A percentile compares a stretch with the other conserved stretches of the same genome.
Evolutionary conservation across 1,140 invertebrate species (phyloP).

Genomic region (Drosophila takahashii): DNA sequence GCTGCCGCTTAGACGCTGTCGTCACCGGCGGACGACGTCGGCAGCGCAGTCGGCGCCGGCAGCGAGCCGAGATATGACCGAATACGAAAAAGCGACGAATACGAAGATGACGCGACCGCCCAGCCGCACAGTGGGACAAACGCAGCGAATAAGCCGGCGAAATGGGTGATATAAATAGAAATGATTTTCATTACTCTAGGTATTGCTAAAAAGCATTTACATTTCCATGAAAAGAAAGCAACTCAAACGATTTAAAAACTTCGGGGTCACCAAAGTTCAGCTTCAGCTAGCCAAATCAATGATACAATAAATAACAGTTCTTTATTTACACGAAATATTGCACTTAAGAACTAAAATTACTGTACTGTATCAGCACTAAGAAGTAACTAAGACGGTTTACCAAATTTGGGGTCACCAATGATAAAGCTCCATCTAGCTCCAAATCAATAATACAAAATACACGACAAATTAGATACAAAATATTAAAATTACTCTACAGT

Average conservation of each 20-base stretch:
- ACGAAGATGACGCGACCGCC: slow-evolving; percentile 64
- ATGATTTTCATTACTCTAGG: neutral
- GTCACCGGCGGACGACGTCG: slow-evolving; percentile 26
- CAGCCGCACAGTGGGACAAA: slow-evolving; percentile 22
- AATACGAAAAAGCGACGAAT: slow-evolving; percentile 64
- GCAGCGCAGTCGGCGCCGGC: slow-evolving; percentile 24
- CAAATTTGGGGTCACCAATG: neutral
- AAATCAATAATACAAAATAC: too few species aligned
- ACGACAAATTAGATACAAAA: too few species aligned
- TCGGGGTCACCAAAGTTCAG: too few species aligned
- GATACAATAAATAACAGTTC: too few species aligned
- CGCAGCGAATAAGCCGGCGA: accelerated
- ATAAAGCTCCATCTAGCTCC: too few species aligned
- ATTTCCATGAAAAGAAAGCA: too few species aligned
- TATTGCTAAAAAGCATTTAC: neutral
- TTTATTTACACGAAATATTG: neutral
- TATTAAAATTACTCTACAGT: too few species aligned
- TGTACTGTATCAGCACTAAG: too few species aligned
- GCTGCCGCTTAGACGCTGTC: slow-evolving; percentile 60
- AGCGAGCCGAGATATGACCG: slow-evolving; percentile 73
- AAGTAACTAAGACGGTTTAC: too few species aligned
- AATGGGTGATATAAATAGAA: neutral
- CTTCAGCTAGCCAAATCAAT: too few species aligned
- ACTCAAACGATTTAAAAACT: too few species aligned
- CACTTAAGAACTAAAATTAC: too few species aligned